Conservation (phyloP, 2,797 vertebrate genomes). For the Xenops minutus region DNA sequence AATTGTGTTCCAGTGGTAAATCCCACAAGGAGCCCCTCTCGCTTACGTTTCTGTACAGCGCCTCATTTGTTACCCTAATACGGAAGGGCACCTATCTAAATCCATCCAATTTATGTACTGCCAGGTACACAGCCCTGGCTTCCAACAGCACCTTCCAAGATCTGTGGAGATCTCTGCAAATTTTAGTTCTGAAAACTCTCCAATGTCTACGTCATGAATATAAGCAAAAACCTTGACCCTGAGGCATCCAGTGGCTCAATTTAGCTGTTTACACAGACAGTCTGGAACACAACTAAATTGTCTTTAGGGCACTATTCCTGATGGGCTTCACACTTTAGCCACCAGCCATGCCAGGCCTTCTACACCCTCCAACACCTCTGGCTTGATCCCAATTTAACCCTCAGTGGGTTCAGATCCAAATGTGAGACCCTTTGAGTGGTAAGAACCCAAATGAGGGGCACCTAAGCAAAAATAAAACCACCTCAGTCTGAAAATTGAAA, state of each 20-base stretch:
- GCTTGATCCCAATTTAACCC: not conserved
- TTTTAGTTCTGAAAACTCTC: not conserved
- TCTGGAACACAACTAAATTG: not conserved
- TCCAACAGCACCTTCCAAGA: not conserved
- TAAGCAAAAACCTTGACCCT: not conserved
- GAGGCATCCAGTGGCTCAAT: not conserved
- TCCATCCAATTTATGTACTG: not conserved
- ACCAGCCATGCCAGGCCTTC: not conserved
- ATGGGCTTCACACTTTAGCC: not conserved
- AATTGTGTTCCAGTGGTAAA: conserved; percentile 18
- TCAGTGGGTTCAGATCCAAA: not conserved
- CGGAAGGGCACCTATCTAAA: not conserved
- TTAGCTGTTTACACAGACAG: not conserved
- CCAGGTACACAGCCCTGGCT: not conserved
- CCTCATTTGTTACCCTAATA: not conserved
- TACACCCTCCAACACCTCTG: not conserved
- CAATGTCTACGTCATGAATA: not conserved
- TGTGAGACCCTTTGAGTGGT: not conserved
- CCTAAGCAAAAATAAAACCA: not conserved
- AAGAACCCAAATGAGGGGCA: not conserved
- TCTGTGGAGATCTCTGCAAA: not conserved
- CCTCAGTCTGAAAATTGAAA: not conserved
- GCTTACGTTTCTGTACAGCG: not conserved
- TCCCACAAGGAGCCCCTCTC: not conserved
- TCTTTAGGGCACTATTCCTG: not conserved